Base-by-base conservation (phyloP, 2,888 invertebrate species). In the Cactoblastis cactorum region DNA sequence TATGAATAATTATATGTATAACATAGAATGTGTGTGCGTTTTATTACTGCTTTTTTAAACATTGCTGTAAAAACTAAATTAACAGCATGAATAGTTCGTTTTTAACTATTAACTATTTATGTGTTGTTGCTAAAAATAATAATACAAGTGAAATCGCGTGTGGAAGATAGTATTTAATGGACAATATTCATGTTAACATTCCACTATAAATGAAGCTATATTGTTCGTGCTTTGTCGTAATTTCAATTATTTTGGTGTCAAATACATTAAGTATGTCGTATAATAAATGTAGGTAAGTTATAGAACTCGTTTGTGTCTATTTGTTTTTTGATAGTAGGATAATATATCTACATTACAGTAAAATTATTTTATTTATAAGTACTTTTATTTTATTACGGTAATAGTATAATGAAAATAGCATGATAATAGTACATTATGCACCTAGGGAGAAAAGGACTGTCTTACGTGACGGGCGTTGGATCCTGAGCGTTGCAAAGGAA, bases 201-300 rank as follows among this genome's bases (percentile, higher is more conserved):
- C 73, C 66, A 60, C 63, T 69, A 63, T 61, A 64, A 68, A 67
- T 62, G 64, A 57, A 57, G 59, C 56, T 71, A 70, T 69, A 73
- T 69, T 68, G 71, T 73, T 73, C 69, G 66, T 68, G 72, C 68
- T 71, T 63, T 59, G 53, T 59, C 55, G 69, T 45, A 32, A 33
- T 45, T 45, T 45, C 45, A 33, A 45, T 45, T 45, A 45, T 28
- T 28, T 15, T 9, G 43, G 43, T 28, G 43, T 24, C 43, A 43
- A 43, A 43, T 14, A 43, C 28, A 43, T 43, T 28, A 24, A 15
- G 43, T 28, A 24, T 28, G 43, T 43, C 11, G 45, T 28, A 4
- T 17, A 17, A 11, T 45, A 45, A 6, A n/a, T 45, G 18, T 33
- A 17, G 45, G 22, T 22, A 6, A 12, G 15, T 33, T 18, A 9